Evolutionary conservation across 2,888 invertebrate genomes (phyloP).

Genomic region (Caenorhabditis macrosperma): DNA sequence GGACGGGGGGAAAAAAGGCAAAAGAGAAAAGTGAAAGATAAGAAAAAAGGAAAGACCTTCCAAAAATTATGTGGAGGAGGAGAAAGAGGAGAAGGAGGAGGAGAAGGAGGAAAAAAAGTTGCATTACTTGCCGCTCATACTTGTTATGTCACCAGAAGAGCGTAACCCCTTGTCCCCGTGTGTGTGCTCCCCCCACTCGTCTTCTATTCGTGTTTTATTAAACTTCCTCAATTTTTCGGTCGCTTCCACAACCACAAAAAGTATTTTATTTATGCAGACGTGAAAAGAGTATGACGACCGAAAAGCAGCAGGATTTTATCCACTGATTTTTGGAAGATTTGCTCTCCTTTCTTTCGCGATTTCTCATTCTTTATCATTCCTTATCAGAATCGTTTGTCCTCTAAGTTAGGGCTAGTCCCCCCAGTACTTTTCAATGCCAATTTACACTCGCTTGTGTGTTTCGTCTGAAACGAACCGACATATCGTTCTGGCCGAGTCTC

Average conservation of each 20-base stretch:
- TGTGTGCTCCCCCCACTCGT: conserved; percentile 43
- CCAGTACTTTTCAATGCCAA: too few relatives aligned
- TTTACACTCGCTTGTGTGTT: too few relatives aligned
- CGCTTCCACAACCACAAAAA: conserved; percentile 58
- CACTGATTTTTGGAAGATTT: background rate
- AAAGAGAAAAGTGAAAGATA: conserved; percentile 2
- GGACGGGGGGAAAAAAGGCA: background rate
- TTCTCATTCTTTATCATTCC: background rate
- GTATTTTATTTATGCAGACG: conserved; percentile 57
- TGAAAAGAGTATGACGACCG: conserved; percentile 45
- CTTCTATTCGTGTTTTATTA: conserved; percentile 64
- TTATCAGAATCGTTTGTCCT: too few relatives aligned
- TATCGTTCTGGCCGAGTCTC: background rate
- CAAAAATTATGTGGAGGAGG: conserved; percentile 26
- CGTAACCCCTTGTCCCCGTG: conserved; percentile 54
- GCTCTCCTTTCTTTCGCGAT: background rate
- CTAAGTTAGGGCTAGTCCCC: too few relatives aligned
- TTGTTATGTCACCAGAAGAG: conserved; percentile 57
- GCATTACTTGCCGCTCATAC: conserved; percentile 48
- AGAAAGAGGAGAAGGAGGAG: too few relatives aligned
- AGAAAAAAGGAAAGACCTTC: conserved; percentile 15
- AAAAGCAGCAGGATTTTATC: conserved; percentile 31
- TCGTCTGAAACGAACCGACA: background rate
- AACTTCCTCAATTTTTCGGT: conserved; percentile 64
- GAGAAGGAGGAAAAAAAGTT: conserved; percentile 53